phyloP scores from a whole-genome alignment of 2,797 vertebrate genomes.

The Leuciscus waleckii region DNA sequence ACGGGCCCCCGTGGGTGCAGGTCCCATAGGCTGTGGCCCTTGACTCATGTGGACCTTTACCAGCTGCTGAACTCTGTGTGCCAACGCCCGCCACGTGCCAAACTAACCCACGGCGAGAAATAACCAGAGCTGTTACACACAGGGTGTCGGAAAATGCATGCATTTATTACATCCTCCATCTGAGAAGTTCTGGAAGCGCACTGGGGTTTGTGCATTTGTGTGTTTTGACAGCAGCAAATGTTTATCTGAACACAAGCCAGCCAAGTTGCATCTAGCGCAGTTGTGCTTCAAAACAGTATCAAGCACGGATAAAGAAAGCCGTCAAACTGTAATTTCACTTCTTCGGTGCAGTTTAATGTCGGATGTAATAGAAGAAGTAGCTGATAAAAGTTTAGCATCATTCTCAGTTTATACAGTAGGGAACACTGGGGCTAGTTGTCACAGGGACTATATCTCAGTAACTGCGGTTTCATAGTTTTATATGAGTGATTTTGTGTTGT shows the following conservation, averaged over 20 bases:
- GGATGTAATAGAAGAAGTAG: neutral
- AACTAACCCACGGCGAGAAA: neutral
- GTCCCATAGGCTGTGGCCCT: conserved; percentile 58
- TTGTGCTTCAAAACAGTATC: neutral
- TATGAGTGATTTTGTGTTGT: neutral
- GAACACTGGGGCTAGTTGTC: neutral
- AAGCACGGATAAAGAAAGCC: neutral
- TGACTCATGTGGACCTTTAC: conserved; percentile 74
- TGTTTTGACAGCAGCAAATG: conserved; percentile 11
- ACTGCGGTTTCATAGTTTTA: neutral
- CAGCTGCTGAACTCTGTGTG: conserved; percentile 57
- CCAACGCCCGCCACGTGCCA: conserved; percentile 2
- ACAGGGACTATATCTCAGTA: neutral
- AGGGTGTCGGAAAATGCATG: neutral
- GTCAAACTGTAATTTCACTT: conserved; percentile 3
- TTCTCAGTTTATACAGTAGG: neutral
- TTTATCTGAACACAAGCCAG: neutral
- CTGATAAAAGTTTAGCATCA: neutral
- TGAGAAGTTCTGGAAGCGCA: neutral
- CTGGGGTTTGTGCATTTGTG: neutral
- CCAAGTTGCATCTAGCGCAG: neutral
- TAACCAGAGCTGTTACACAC: neutral
- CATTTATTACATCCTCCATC: neutral
- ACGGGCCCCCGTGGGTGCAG: conserved; percentile 66
- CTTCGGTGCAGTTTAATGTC: neutral